A percentile compares a stretch with the other conserved stretches of the same genome.
Conservation (phyloP, 2,888 invertebrate genomes). For the Gandaritis pyraliata region DNA sequence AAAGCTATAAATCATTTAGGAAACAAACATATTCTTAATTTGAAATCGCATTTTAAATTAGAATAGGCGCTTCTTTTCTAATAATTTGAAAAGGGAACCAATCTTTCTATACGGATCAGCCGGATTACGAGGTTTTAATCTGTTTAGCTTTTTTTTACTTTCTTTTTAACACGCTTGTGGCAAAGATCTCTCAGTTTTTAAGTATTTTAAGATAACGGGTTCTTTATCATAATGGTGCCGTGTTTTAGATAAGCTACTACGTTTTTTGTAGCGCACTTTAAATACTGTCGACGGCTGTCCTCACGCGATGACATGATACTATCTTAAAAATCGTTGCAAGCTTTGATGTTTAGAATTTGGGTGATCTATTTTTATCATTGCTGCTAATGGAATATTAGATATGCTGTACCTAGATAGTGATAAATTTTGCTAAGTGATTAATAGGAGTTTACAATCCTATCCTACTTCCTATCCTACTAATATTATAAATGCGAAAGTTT, state of each 20-base stretch:
- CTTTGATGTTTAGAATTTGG: slow-evolving; percentile 13
- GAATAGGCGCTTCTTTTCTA: background rate
- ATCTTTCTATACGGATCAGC: background rate
- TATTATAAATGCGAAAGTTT: too few relatives aligned
- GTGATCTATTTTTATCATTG: slow-evolving; percentile 24
- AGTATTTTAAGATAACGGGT: slow-evolving; percentile 51
- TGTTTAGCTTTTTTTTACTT: slow-evolving; percentile 40
- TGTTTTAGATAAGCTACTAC: slow-evolving; percentile 70
- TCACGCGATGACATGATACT: slow-evolving; percentile 50
- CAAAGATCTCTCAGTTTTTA: slow-evolving; percentile 48
- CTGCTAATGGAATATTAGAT: slow-evolving; percentile 14
- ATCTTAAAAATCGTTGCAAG: slow-evolving; percentile 42
- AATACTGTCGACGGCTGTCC: slow-evolving; percentile 49
- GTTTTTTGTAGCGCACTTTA: slow-evolving; percentile 52
- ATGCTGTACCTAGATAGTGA: slow-evolving; percentile 4
- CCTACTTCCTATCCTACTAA: too few relatives aligned
- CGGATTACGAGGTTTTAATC: slow-evolving; percentile 23
- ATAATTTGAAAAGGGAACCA: slow-evolving; percentile 15
- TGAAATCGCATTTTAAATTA: slow-evolving; percentile 19
- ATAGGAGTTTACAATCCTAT: slow-evolving; percentile 8
- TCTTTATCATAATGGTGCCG: slow-evolving; percentile 66
- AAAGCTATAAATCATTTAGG: slow-evolving; percentile 5
- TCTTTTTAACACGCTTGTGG: slow-evolving; percentile 50
- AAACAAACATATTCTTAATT: slow-evolving; percentile 24
- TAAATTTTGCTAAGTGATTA: slow-evolving; percentile 14